These are phyloP conservation scores for Heliocidaris tuberculata DNA, from an alignment of 35 echinoderm and acorn worm genomes.

Conservation along the genomic window DNA sequence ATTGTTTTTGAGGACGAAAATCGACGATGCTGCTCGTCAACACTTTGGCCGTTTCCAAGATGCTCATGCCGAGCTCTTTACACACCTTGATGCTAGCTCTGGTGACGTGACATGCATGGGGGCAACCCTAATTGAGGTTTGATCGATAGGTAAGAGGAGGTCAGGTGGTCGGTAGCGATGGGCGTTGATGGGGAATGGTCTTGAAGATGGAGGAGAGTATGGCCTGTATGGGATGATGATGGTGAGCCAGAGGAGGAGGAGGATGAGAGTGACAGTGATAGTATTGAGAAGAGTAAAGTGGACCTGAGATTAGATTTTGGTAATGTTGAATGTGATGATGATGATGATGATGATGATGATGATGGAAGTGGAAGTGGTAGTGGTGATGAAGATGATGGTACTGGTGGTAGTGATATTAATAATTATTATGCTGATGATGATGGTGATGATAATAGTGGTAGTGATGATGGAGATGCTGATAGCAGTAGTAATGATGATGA, in stretches of 20 bases:
- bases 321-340: background rate
- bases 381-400: conserved; percentile 23
- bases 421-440: too few relatives aligned
- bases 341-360: background rate
- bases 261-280: too few relatives aligned
- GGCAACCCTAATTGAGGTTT: background rate
- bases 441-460: background rate
- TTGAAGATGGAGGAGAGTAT: too few relatives aligned
- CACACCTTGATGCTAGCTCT: background rate
- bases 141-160: background rate
- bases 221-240: too few relatives aligned
- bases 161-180: background rate
- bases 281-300: too few relatives aligned
- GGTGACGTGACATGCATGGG: conserved; percentile 2
- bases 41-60: background rate
- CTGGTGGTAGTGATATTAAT: conserved; percentile 46
- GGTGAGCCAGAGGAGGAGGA: too few relatives aligned
- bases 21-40: background rate
- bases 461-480: conserved; percentile 8
- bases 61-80: background rate
- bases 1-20: too few relatives aligned
- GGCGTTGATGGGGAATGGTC: background rate
- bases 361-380: background rate
- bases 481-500: background rate
- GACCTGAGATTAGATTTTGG: too few relatives aligned